phyloP scores from a whole-genome alignment of 2,888 invertebrate genomes.

The Athetis lepigone region DNA sequence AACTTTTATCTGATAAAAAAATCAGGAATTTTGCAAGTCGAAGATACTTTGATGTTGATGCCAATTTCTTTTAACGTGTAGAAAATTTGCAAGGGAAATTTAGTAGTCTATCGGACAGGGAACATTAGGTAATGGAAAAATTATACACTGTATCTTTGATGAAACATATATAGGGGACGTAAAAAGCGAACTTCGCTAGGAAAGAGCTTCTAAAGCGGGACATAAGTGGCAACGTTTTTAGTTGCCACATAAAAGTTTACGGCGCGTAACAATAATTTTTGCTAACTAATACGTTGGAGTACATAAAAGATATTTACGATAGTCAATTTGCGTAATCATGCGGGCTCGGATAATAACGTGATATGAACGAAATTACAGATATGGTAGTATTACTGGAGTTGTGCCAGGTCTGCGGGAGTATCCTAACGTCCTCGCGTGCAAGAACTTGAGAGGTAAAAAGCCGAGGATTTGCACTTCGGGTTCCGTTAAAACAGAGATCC shows the following conservation, averaged over 20 bases:
- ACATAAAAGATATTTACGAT: constrained; percentile 52
- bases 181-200: constrained; percentile 23
- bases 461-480: constrained; percentile 20
- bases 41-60: constrained; percentile 42
- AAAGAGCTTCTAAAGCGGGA: constrained; percentile 18
- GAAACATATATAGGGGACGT: constrained; percentile 36
- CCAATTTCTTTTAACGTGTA: constrained; percentile 48
- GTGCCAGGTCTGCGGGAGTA: constrained; percentile 41
- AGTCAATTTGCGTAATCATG: constrained; percentile 50
- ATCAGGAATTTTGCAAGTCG: constrained; percentile 39
- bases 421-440: constrained; percentile 42
- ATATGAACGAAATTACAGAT: constrained; percentile 49
- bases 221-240: constrained; percentile 34
- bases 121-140: constrained; percentile 58
- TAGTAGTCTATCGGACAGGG: constrained; percentile 28
- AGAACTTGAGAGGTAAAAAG: constrained; percentile 41
- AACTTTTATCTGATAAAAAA: constrained; percentile 45
- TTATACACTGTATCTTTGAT: constrained; percentile 56
- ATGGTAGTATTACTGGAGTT: constrained; percentile 46
- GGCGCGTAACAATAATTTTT: constrained; percentile 40
- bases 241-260: constrained; percentile 46
- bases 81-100: constrained; percentile 49
- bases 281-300: constrained; percentile 49
- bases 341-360: constrained; percentile 32
- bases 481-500: constrained; percentile 9